Conservation (phyloP, 2,113 vertebrate species). For the Micromys minutus region DNA sequence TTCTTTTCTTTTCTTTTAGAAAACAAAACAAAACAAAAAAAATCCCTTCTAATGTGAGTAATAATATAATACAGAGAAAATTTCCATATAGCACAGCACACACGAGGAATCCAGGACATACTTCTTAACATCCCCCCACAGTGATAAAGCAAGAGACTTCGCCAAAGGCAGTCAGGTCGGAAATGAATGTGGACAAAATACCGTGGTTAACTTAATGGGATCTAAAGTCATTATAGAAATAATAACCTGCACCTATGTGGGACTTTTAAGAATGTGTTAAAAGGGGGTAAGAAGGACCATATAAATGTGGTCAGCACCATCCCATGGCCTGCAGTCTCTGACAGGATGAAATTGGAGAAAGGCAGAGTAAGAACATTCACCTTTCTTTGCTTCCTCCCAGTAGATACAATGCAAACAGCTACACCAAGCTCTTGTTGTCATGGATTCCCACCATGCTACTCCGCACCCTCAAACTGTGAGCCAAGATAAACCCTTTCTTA, state of each 20-base stretch:
- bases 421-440: not conserved
- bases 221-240: not conserved
- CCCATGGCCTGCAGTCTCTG: not conserved
- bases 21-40: no score
- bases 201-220: not conserved
- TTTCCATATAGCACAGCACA: not conserved
- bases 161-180: not conserved
- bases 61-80: not conserved
- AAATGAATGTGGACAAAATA: not conserved
- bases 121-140: no score
- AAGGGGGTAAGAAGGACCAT: not conserved
- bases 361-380: not conserved
- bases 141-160: not conserved
- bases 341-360: not conserved
- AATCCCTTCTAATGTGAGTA: not conserved
- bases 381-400: not conserved
- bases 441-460: not conserved
- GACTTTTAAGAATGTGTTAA: not conserved
- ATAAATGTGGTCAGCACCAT: not conserved
- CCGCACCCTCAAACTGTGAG: not conserved
- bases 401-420: not conserved
- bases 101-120: not conserved
- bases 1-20: not conserved
- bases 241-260: not conserved
- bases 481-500: not conserved